Base-by-base conservation (phyloP, 2,888 invertebrate species). In the Trissonchulus sp. region DNA sequence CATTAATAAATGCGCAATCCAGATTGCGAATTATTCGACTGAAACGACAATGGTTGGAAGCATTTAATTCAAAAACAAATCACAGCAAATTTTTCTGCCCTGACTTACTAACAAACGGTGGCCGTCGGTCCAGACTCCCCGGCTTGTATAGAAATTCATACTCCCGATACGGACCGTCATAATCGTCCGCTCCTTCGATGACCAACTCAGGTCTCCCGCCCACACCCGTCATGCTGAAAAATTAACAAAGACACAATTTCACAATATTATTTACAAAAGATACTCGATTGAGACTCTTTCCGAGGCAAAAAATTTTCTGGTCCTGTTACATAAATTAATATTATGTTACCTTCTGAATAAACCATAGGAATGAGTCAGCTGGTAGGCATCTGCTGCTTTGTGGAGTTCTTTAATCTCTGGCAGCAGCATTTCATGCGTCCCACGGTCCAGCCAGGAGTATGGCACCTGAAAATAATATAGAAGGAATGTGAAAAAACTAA, bases 131-230 rank as follows among this genome's bases (percentile, higher is more conserved):
- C 1, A 90, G 86, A 81, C 90, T 89, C 79, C 91, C 91, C 1
- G 92, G 91, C 84, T 92, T 92, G 83, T 91, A 91, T 30, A 89
- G 84, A 82, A 92, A 92, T 79, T 90, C 88, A 79, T 90, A 91
- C 83, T 91, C 91, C 78, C 87, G 87, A 92, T 92, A 92, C 2
- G 79, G 79, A 2, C 90, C 90, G 68, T 89, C 88, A 15, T 89
- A 81, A 74, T 85, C 84, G 80, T 90, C 86, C 31, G 90, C 87
- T 35, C 91, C 92, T 86, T 92, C 91, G 63, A 92, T 86, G 48
- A 91, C 87, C 33, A 92, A 88, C 86, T 92, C 92, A 1, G 90
- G 90, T 60, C 92, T 87, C 68, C 91, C 91, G 76, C 88, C 89
- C 0, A 88, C 88, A 34, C 90, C 91, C 0, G 90, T 89, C 89